Conservation (phyloP, 53 echinoderm and acorn worm species). For the Henricia sp. region DNA sequence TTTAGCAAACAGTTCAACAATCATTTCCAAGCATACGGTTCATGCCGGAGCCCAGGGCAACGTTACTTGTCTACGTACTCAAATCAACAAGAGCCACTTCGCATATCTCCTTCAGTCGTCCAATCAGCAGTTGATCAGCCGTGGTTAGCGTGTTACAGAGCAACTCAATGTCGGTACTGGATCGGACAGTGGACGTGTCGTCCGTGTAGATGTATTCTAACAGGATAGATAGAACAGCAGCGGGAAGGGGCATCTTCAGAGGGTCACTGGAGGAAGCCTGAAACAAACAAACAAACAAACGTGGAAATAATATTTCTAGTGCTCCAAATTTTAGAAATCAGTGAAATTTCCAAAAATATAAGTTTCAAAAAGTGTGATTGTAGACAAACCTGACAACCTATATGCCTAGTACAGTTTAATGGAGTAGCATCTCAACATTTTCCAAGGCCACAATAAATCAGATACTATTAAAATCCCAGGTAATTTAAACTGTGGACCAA, state of each 20-base stretch:
- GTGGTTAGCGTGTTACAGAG: conserved; percentile 83
- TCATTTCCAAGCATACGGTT: background rate
- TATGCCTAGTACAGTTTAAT: too few species aligned
- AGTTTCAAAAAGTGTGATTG: too few species aligned
- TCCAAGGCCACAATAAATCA: too few species aligned
- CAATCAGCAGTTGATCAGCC: conserved; percentile 86
- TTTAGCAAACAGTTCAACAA: too few species aligned
- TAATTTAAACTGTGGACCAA: too few species aligned
- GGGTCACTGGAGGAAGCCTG: conserved; percentile 86
- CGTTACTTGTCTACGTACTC: conserved; percentile 57
- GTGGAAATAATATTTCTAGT: background rate
- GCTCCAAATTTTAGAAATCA: too few species aligned
- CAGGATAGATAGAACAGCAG: conserved; percentile 64
- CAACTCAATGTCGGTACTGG: conserved; percentile 77
- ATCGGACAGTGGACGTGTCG: conserved; percentile 57
- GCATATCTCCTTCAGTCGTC: conserved; percentile 90
- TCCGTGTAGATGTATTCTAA: conserved; percentile 92
- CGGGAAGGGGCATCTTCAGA: conserved; percentile 82
- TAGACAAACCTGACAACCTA: too few species aligned
- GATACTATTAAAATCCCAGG: too few species aligned
- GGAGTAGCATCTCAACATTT: too few species aligned
- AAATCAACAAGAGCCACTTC: conserved; percentile 84
- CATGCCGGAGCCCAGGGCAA: background rate
- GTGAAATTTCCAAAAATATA: too few species aligned
- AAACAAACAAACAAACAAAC: background rate